A percentile compares a stretch with the other conserved stretches of the same genome.
phyloP scores from a whole-genome alignment of 2,797 vertebrate genomes.

The Falco naumanni region DNA sequence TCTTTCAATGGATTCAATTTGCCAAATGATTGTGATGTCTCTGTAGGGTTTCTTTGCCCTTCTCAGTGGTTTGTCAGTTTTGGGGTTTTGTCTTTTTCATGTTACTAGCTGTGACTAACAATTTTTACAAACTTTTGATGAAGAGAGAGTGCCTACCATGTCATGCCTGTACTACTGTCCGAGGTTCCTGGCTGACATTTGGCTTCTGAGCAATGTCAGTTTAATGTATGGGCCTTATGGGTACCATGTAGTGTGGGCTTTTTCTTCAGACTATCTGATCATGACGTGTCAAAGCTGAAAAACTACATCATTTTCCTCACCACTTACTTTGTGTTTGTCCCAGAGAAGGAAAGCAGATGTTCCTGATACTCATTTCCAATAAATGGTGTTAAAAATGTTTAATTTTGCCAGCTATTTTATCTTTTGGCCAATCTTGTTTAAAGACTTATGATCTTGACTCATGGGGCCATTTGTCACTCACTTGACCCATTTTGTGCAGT shows the following conservation, averaged over 20 bases:
- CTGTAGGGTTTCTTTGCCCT: not conserved
- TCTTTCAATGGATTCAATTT: not conserved
- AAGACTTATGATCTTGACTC: not conserved
- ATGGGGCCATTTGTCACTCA: not conserved
- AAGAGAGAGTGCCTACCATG: not conserved
- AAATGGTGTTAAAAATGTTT: not conserved
- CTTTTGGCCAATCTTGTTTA: not conserved
- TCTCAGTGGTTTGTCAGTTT: not conserved
- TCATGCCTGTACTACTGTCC: not conserved
- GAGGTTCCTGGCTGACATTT: not conserved
- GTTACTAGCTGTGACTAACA: not conserved
- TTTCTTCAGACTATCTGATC: not conserved
- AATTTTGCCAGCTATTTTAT: not conserved
- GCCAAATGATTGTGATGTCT: not conserved
- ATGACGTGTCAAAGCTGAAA: not conserved
- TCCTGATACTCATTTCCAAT: not conserved
- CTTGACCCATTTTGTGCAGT: not conserved
- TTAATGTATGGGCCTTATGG: not conserved
- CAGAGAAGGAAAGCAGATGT: not conserved
- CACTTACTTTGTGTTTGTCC: not conserved
- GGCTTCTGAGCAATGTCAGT: not conserved
- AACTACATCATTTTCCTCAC: not conserved
- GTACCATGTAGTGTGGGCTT: not conserved
- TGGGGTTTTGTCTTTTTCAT: not conserved
- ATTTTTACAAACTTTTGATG: not conserved